These are phyloP conservation scores for Romanogobio albipinnatus DNA, from an alignment of 2,113 vertebrate species.

Conservation along the genomic window DNA sequence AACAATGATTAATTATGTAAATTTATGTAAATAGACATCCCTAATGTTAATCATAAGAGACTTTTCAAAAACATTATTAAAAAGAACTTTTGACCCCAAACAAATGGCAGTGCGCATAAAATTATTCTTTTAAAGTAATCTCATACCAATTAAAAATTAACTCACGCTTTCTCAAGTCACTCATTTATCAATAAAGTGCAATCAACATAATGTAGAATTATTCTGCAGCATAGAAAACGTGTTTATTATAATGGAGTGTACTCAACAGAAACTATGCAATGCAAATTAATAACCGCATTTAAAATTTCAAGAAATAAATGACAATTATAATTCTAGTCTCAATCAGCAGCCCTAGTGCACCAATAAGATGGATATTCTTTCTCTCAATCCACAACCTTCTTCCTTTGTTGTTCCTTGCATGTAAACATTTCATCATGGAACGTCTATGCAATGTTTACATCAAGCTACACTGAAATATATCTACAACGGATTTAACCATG, in stretches of 20 bases:
- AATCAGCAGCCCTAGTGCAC: neutral
- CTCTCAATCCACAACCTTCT: neutral
- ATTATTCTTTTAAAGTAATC: no score
- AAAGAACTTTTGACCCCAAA: no score
- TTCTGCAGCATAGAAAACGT: neutral
- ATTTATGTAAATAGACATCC: no score
- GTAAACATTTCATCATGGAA: constrained; percentile 36
- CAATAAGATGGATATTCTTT: no score
- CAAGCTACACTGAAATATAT: constrained; percentile 42
- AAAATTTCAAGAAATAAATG: neutral
- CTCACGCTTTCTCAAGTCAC: no score
- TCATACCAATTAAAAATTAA: no score
- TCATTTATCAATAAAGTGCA: neutral
- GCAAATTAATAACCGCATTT: neutral
- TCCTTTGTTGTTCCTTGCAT: constrained; percentile 12
- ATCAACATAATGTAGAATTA: neutral
- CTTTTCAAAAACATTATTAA: no score
- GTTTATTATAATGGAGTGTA: neutral
- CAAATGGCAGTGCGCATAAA: no score
- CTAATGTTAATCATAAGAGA: no score
- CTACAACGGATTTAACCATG: constrained; percentile 28
- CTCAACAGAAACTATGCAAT: neutral
- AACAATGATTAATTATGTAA: no score
- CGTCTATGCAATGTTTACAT: constrained; percentile 45
- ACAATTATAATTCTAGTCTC: neutral